These are phyloP conservation scores for Spinus pinus DNA, from an alignment of 2,797 vertebrate genomes.

Conservation along the genomic window DNA sequence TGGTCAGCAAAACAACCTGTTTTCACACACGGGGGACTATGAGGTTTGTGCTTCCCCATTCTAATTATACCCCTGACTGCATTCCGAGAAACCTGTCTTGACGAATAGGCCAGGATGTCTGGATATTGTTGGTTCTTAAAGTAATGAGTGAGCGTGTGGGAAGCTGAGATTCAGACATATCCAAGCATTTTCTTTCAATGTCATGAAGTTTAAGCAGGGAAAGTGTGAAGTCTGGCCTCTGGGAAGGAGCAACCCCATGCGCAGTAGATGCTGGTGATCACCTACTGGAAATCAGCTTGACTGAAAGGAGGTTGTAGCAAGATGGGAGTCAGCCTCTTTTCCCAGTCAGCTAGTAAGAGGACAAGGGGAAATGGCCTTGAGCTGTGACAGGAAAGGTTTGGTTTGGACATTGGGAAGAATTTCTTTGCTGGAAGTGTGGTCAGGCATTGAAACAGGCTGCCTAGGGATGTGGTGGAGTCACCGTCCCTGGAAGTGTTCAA, in stretches of 20 bases:
- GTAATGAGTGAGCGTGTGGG: not conserved
- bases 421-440: not conserved
- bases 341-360: not conserved
- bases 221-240: not conserved
- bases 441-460: not conserved
- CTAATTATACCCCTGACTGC: not conserved
- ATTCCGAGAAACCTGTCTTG: not conserved
- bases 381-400: not conserved
- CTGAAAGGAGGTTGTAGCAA: not conserved
- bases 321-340: not conserved
- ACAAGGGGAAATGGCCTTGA: not conserved
- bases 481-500: not conserved
- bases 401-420: not conserved
- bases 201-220: not conserved
- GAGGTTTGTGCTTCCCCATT: slow-evolving; percentile 72
- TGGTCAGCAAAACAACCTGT: slow-evolving; percentile 77
- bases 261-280: not conserved
- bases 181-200: not conserved
- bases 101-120: accelerated
- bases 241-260: not conserved
- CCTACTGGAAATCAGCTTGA: not conserved
- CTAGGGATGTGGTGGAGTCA: not conserved
- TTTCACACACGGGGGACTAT: slow-evolving; percentile 68
- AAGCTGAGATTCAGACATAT: not conserved
- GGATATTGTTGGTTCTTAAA: not conserved